Evolutionary conservation across 2,113 vertebrate species (phyloP).

Genomic region (Heloderma charlesbogerti): DNA sequence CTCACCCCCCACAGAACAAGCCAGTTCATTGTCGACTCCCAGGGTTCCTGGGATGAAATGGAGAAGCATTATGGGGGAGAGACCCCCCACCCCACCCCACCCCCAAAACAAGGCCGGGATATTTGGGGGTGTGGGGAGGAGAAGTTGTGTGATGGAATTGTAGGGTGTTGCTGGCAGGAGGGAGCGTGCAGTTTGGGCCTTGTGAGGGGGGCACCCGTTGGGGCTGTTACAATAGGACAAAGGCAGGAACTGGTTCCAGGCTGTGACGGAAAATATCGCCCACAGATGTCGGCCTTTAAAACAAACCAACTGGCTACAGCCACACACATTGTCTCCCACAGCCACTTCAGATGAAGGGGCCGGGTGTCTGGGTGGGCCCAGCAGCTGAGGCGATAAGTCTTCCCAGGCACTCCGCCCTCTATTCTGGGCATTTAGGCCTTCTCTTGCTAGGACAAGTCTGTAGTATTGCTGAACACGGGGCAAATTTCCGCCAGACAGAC

Average conservation of each 20-base stretch:
- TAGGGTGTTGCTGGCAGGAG: not conserved
- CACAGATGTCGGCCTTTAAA: constrained; percentile 29
- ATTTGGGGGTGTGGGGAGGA: not conserved
- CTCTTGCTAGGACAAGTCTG: not conserved
- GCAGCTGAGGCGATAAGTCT: not conserved
- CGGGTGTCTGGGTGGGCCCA: not conserved
- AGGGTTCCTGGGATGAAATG: not conserved
- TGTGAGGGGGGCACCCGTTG: not conserved
- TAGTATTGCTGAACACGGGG: not conserved
- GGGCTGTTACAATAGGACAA: constrained; percentile 22
- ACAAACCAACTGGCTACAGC: constrained; percentile 15
- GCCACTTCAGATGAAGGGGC: not conserved
- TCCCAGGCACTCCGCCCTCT: not conserved
- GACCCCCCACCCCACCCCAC: not conserved
- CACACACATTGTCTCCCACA: constrained; percentile 11
- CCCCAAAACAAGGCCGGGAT: not conserved
- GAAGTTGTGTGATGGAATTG: not conserved
- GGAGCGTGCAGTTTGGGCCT: not conserved
- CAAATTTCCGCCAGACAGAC: too few species aligned
- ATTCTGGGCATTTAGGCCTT: not conserved
- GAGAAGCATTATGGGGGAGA: not conserved
- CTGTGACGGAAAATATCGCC: constrained; percentile 37
- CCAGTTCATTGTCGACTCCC: not conserved
- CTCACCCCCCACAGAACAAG: constrained; percentile 27
- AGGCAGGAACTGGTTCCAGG: constrained; percentile 35